A percentile compares a stretch with the other conserved stretches of the same genome.
Evolutionary conservation across 2,113 vertebrate genomes (phyloP).

Genomic region (Anguilla japonica): DNA sequence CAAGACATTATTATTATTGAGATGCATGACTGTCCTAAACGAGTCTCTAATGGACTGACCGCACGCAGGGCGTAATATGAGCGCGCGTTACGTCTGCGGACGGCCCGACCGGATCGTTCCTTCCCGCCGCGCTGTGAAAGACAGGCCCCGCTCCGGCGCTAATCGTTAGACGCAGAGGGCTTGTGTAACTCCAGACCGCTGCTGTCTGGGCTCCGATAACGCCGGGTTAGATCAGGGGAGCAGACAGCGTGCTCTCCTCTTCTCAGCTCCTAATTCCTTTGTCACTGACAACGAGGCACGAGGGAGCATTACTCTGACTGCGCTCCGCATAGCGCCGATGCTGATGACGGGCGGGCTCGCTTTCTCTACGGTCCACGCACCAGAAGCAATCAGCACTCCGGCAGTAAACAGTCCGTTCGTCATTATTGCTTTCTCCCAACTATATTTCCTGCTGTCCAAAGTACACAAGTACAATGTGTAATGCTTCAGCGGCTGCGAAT

Average conservation of each 20-base stretch:
- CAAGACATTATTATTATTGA: too few relatives aligned
- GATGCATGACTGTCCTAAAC: too few relatives aligned
- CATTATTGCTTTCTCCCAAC: neutral
- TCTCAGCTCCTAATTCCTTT: neutral
- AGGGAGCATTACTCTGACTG: neutral
- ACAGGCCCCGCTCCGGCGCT: neutral
- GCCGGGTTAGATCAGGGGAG: neutral
- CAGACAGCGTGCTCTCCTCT: neutral
- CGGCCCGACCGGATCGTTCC: neutral
- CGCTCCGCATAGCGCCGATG: neutral
- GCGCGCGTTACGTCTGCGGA: neutral
- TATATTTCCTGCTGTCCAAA: neutral
- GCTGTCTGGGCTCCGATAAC: neutral
- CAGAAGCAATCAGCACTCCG: neutral
- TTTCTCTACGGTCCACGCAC: neutral
- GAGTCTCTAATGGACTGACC: neutral
- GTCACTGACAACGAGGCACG: neutral
- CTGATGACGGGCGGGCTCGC: neutral
- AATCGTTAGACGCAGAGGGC: neutral
- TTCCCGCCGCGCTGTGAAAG: neutral
- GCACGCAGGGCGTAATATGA: neutral
- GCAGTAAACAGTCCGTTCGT: neutral
- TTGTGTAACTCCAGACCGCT: conserved; percentile 2
- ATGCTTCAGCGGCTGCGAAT: neutral
- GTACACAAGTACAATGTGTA: neutral